phyloP scores from a whole-genome alignment of 2,113 vertebrate species.

The Xyliphius kryptos region DNA sequence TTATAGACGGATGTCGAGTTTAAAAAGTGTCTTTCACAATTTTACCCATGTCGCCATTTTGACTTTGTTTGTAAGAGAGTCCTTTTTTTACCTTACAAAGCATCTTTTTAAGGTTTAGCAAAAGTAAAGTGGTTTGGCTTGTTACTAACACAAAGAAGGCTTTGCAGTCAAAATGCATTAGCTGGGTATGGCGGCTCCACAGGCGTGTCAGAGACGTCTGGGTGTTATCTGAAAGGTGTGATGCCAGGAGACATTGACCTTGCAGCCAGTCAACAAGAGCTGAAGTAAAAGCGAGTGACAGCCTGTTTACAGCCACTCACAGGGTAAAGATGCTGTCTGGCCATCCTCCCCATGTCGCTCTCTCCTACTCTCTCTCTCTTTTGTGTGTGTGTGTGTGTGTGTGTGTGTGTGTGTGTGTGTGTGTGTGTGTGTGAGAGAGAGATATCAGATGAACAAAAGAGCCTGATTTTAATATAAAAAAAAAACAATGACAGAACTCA shows the following conservation, averaged over 20 bases:
- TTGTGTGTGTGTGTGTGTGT: background rate
- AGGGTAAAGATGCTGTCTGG: slow-evolving; percentile 23
- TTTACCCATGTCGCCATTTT: slow-evolving; percentile 19
- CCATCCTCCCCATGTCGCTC: slow-evolving; percentile 4
- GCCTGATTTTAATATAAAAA: too few species aligned
- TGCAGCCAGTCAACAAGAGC: slow-evolving; percentile 35
- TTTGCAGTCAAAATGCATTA: slow-evolving; percentile 27
- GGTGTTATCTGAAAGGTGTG: slow-evolving; percentile 32
- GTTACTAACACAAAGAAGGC: slow-evolving; percentile 12
- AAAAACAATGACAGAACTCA: too few species aligned
- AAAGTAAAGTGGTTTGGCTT: slow-evolving; percentile 17
- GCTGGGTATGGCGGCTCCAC: slow-evolving; percentile 8
- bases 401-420: background rate
- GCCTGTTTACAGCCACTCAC: slow-evolving; percentile 34
- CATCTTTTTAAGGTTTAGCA: slow-evolving; percentile 14
- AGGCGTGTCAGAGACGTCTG: slow-evolving; percentile 12
- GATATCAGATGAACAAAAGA: slow-evolving; percentile 2
- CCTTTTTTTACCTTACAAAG: slow-evolving; percentile 5
- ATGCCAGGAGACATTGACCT: slow-evolving; percentile 37
- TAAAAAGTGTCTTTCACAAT: slow-evolving; percentile 3
- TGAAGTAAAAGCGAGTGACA: slow-evolving; percentile 40
- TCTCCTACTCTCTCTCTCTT: background rate
- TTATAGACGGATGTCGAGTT: too few species aligned
- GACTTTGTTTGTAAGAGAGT: slow-evolving; percentile 6
- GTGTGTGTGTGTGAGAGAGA: background rate